Conservation (phyloP, 2,888 invertebrate species). For the Ceriagrion tenellum region DNA sequence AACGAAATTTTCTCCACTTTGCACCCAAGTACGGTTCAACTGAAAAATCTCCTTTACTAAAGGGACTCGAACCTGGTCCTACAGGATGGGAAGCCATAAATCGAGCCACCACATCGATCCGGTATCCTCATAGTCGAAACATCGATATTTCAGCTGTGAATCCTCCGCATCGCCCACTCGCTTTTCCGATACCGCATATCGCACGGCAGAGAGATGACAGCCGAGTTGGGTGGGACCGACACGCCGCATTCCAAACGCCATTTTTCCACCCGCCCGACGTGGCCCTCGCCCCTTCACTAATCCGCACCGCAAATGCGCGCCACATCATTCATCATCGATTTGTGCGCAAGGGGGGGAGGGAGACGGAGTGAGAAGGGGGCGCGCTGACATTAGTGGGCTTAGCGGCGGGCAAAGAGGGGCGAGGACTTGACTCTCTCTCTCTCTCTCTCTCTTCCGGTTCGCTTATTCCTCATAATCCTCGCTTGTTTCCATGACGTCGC, state of each 20-base stretch:
- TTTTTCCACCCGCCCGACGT: not conserved
- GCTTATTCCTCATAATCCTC: constrained; percentile 12
- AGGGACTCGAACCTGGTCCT: too few species aligned
- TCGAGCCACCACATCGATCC: too few species aligned
- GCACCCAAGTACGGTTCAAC: too few species aligned
- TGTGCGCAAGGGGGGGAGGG: not conserved
- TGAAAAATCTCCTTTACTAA: too few species aligned
- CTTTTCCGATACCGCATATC: not conserved
- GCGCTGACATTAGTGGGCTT: constrained; percentile 7
- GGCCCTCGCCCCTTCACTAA: not conserved
- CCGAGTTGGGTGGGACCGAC: not conserved
- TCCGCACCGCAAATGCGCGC: not conserved
- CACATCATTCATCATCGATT: constrained; percentile 14
- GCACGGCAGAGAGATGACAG: not conserved
- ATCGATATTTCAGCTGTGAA: too few species aligned
- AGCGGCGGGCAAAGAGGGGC: not conserved
- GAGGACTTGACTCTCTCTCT: not conserved
- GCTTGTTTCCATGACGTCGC: not conserved
- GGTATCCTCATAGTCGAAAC: too few species aligned
- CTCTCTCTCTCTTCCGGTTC: not conserved
- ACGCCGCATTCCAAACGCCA: not conserved
- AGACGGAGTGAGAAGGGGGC: not conserved
- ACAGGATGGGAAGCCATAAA: too few species aligned
- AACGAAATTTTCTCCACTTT: too few species aligned
- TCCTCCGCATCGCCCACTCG: not conserved